These are phyloP conservation scores for Slavum lentiscoides DNA, from an alignment of 2,888 invertebrate species.

Conservation along the genomic window DNA sequence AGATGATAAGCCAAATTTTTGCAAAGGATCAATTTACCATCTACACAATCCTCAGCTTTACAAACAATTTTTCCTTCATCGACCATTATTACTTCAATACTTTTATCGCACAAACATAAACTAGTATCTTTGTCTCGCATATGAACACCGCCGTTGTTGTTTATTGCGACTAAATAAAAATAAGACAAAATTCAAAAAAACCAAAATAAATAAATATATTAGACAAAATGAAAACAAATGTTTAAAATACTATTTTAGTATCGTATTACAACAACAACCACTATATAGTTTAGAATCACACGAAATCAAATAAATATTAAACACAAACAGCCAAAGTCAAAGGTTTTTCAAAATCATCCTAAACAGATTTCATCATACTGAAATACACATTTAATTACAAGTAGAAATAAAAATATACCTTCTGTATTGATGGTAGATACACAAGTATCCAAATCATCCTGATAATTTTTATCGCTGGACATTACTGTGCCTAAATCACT, in stretches of 20 bases:
- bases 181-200: no score
- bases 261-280: background rate
- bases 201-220: background rate
- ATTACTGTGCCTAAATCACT: conserved; percentile 41
- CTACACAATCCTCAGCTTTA: conserved; percentile 76
- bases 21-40: conserved; percentile 77
- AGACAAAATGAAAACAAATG: background rate
- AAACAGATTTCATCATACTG: background rate
- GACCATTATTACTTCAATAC: conserved; percentile 61
- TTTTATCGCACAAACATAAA: conserved; percentile 65
- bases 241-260: background rate
- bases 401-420: conserved; percentile 20
- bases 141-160: background rate
- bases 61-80: conserved; percentile 61
- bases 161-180: conserved; percentile 3
- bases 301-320: no score
- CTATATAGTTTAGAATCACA: background rate
- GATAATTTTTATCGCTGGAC: conserved; percentile 42
- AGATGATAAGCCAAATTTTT: conserved; percentile 69
- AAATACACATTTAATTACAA: background rate
- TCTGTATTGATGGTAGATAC: conserved; percentile 21
- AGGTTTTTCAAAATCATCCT: background rate
- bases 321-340: no score
- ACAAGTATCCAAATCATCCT: conserved; percentile 27
- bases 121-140: conserved; percentile 5